A percentile compares a stretch with the other conserved stretches of the same genome.
These are phyloP conservation scores for Esox niger DNA, from an alignment of 2,113 vertebrate genomes.

Conservation along the genomic window DNA sequence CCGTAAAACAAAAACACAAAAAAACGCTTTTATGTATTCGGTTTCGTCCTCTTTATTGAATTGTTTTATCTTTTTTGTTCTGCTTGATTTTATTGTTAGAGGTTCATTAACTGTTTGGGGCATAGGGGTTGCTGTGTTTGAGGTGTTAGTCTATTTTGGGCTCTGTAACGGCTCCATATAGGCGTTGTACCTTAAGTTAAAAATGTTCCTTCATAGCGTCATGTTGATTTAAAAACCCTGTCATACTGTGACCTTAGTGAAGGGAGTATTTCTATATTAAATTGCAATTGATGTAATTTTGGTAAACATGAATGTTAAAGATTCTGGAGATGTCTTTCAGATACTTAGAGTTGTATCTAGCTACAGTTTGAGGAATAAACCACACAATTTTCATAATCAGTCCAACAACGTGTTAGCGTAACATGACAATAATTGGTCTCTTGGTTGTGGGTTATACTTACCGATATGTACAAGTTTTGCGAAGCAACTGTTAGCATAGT, in stretches of 20 bases:
- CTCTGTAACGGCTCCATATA: slow-evolving; percentile 14
- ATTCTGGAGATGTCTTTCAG: slow-evolving; percentile 12
- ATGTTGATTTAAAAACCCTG: slow-evolving; percentile 28
- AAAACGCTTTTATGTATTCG: slow-evolving; percentile 59
- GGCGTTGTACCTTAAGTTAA: not conserved
- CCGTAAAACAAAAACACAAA: slow-evolving; percentile 64
- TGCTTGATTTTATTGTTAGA: slow-evolving; percentile 66
- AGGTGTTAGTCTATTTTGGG: slow-evolving; percentile 26
- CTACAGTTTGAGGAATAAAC: slow-evolving; percentile 10
- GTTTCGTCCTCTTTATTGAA: slow-evolving; percentile 58
- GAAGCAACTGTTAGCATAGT: slow-evolving; percentile 41
- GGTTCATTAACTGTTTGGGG: slow-evolving; percentile 46
- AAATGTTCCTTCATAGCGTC: slow-evolving; percentile 14
- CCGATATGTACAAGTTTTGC: slow-evolving; percentile 31
- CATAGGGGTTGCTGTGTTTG: slow-evolving; percentile 5
- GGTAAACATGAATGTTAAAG: slow-evolving; percentile 8
- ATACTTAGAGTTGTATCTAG: not conserved
- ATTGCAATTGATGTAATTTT: slow-evolving; percentile 13
- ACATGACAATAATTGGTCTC: slow-evolving; percentile 22
- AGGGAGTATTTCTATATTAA: slow-evolving; percentile 32
- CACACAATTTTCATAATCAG: slow-evolving; percentile 15
- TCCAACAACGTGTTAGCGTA: slow-evolving; percentile 13
- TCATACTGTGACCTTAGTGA: slow-evolving; percentile 16
- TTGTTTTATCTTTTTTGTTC: slow-evolving; percentile 56
- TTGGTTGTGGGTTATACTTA: slow-evolving; percentile 25